Conservation (phyloP, 2,113 vertebrate genomes). For the Rhynchomys soricoides region DNA sequence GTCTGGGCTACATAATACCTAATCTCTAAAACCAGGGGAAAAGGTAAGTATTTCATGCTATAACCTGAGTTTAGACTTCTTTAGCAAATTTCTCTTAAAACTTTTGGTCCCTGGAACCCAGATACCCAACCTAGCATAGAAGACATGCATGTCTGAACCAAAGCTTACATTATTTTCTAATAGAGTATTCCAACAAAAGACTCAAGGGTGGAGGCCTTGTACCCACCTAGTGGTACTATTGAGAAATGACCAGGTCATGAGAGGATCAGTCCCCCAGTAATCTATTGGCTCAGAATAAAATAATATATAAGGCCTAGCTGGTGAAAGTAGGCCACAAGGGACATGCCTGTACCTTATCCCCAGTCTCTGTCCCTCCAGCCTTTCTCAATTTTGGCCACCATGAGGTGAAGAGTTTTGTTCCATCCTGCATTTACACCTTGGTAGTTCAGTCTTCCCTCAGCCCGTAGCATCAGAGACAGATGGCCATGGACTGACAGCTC, state of each 20-base stretch:
- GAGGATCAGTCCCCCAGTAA: background rate
- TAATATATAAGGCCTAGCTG: background rate
- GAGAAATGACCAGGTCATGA: too few relatives aligned
- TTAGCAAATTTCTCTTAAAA: background rate
- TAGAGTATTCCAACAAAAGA: background rate
- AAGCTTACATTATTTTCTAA: background rate
- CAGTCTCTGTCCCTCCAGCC: background rate
- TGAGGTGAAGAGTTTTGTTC: background rate
- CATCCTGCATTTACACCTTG: background rate
- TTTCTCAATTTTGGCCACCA: background rate
- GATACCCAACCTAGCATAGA: background rate
- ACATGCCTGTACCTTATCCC: background rate
- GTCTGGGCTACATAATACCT: background rate
- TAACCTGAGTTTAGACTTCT: constrained; percentile 20
- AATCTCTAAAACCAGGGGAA: background rate
- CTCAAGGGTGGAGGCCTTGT: background rate
- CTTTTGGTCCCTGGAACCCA: background rate
- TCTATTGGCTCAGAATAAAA: background rate
- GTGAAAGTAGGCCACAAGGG: background rate
- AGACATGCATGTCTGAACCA: background rate
- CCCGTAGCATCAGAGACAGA: background rate
- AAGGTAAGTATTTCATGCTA: background rate
- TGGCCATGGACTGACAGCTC: background rate
- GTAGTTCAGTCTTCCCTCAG: too few relatives aligned
- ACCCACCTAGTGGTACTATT: background rate